phyloP scores from a whole-genome alignment of 2,888 invertebrate species.

The Chalcis sispes region DNA sequence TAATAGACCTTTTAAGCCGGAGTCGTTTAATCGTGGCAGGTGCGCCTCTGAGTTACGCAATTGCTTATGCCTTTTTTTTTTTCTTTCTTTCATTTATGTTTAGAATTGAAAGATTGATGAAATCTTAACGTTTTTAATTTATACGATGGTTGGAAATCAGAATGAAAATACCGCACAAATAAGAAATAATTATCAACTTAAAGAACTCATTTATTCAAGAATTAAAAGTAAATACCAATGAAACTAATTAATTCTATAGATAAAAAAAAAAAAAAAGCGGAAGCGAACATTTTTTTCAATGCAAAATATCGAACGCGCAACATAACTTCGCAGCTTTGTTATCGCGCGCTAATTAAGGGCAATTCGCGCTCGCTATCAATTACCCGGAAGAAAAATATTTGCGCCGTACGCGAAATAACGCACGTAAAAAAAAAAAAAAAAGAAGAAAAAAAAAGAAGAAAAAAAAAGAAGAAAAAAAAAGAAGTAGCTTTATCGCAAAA shows the following conservation, averaged over 20 bases:
- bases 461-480: too few relatives aligned
- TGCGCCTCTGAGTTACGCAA: conserved; percentile 24
- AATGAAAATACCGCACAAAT: too few relatives aligned
- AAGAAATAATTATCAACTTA: too few relatives aligned
- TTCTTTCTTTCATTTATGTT: background rate
- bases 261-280: background rate
- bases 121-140: background rate
- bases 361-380: conserved; percentile 46
- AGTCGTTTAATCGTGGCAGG: conserved; percentile 48
- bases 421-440: too few relatives aligned
- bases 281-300: background rate
- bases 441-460: too few relatives aligned
- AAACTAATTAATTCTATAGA: too few relatives aligned
- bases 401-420: conserved; percentile 19
- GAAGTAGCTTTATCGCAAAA: conserved; percentile 22
- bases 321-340: background rate
- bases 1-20: conserved; percentile 21
- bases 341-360: conserved; percentile 10
- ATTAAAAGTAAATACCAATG: too few relatives aligned
- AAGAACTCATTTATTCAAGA: too few relatives aligned
- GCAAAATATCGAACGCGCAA: background rate
- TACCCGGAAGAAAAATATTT: conserved; percentile 46
- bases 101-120: background rate
- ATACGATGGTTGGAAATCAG: too few relatives aligned
- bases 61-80: background rate